A percentile compares a stretch with the other conserved stretches of the same genome.
Evolutionary conservation across 2,797 vertebrate genomes (phyloP).

Genomic region (Hippocampus kuda): DNA sequence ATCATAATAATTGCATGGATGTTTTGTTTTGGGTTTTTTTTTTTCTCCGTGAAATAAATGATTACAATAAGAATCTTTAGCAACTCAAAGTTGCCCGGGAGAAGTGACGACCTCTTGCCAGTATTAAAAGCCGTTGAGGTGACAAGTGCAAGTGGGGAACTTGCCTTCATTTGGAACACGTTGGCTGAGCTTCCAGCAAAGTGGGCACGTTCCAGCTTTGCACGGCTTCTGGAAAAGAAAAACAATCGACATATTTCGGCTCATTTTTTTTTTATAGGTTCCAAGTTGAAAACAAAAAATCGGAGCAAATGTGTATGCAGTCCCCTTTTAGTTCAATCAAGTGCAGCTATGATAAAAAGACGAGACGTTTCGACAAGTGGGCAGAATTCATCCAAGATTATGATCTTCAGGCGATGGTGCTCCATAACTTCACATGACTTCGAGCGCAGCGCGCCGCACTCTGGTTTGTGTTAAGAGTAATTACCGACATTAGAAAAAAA

Average conservation of each 20-base stretch:
- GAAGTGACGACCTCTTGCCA: conserved; percentile 27
- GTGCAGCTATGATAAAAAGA: not conserved
- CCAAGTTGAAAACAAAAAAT: not conserved
- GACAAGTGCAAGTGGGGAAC: conserved; percentile 47
- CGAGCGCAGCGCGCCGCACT: conserved; percentile 56
- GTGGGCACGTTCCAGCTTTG: not conserved
- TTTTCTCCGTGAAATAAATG: not conserved
- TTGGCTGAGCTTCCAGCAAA: not conserved
- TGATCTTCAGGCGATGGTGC: conserved; percentile 28
- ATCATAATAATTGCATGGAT: not conserved
- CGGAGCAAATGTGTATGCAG: not conserved
- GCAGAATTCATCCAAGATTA: conserved; percentile 14
- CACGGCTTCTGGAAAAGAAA: not conserved
- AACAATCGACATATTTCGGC: not conserved
- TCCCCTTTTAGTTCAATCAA: not conserved
- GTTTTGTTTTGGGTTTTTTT: not conserved
- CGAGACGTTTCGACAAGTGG: not conserved
- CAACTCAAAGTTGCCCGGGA: not conserved
- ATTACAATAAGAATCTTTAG: not conserved
- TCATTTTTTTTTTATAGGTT: not conserved
- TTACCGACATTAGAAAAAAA: conserved; percentile 46
- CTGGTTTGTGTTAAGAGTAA: conserved; percentile 69
- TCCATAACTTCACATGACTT: conserved; percentile 53
- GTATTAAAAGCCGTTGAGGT: conserved; percentile 50
- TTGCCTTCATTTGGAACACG: conserved; percentile 41